Conservation (phyloP, 2,113 vertebrate species). For the Leiothrix lutea region DNA sequence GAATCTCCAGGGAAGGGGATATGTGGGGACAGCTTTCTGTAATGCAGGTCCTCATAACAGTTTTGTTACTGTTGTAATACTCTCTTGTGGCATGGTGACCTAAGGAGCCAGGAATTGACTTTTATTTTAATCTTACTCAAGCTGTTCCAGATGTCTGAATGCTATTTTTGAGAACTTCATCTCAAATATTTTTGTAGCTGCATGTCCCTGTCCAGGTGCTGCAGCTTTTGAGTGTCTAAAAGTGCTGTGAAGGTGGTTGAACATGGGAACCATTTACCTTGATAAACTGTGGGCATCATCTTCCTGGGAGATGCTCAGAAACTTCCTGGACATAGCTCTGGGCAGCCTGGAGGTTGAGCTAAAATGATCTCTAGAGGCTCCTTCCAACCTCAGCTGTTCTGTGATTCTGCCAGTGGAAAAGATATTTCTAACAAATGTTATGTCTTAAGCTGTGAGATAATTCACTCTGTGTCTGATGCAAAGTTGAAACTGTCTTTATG, state of each 20-base stretch:
- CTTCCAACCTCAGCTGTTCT: not conserved
- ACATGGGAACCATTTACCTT: not conserved
- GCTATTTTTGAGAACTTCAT: not conserved
- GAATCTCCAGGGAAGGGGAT: not conserved
- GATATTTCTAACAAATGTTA: not conserved
- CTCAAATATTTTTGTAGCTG: not conserved
- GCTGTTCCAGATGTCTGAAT: not conserved
- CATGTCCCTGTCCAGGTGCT: not conserved
- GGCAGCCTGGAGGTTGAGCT: not conserved
- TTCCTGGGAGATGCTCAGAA: not conserved
- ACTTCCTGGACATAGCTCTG: not conserved
- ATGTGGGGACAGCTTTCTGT: not conserved
- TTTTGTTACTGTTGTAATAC: not conserved
- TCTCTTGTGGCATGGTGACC: not conserved
- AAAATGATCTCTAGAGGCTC: not conserved
- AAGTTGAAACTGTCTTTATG: not conserved
- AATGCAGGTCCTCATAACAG: not conserved
- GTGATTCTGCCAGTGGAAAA: not conserved
- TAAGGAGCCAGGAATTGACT: not conserved
- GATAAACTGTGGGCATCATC: not conserved
- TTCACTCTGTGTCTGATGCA: not conserved
- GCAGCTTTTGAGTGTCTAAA: not conserved
- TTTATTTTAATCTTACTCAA: not conserved
- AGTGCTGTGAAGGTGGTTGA: not conserved
- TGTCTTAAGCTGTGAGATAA: not conserved